These are phyloP conservation scores for Gadus macrocephalus DNA, from an alignment of 2,113 vertebrate species.

Conservation along the genomic window DNA sequence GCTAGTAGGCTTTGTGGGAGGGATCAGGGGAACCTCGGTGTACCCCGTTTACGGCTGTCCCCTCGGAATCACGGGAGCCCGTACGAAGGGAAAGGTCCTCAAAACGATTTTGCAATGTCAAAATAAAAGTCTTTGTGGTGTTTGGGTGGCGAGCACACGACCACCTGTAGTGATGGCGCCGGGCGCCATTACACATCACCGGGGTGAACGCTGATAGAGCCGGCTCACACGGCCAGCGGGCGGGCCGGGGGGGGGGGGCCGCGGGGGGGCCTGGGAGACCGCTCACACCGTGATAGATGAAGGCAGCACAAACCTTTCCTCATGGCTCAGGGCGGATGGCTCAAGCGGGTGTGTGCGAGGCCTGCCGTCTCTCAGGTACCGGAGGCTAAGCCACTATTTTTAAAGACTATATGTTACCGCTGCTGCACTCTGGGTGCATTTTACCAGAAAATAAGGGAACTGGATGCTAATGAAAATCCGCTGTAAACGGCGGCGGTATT, in stretches of 20 bases:
- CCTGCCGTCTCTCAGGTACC: neutral
- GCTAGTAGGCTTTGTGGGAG: no score
- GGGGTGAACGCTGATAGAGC: neutral
- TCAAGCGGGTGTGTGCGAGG: neutral
- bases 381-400: constrained; percentile 53
- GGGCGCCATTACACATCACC: constrained; percentile 11
- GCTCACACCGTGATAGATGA: no score
- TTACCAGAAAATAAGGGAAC: constrained; percentile 28
- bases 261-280: no score
- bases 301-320: neutral
- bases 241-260: no score
- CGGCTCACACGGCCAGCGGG: no score
- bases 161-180: neutral
- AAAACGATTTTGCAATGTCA: constrained; percentile 20
- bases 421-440: constrained; percentile 35
- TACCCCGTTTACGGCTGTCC: no score
- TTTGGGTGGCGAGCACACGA: constrained; percentile 1
- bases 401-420: constrained; percentile 50
- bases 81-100: no score
- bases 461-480: constrained; percentile 14
- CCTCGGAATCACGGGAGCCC: no score
- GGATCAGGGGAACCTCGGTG: no score
- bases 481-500: no score
- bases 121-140: constrained; percentile 13
- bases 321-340: neutral